These are phyloP conservation scores for Alcis repandata DNA, from an alignment of 2,888 invertebrate species.

Conservation along the genomic window DNA sequence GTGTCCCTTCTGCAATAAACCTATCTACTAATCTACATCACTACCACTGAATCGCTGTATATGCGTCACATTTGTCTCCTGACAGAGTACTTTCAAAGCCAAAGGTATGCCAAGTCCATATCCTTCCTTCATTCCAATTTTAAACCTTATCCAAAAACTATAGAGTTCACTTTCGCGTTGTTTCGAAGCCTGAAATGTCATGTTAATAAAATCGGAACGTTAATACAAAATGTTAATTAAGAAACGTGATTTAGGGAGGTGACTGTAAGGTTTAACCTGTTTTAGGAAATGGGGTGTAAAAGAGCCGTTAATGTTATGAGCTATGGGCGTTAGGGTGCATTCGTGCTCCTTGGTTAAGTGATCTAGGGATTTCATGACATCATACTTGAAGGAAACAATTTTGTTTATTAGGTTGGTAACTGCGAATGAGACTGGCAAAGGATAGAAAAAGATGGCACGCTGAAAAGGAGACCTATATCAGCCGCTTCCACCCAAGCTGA, in stretches of 20 bases:
- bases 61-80: constrained; percentile 70
- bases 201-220: constrained; percentile 67
- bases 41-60: constrained; percentile 56
- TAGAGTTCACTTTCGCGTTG: constrained; percentile 1
- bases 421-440: no score
- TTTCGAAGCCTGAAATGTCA: constrained; percentile 33
- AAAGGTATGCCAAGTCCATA: constrained; percentile 58
- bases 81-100: constrained; percentile 68
- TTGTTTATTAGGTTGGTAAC: no score
- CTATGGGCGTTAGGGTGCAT: constrained; percentile 12
- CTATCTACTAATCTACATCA: constrained; percentile 54
- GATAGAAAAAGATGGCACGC: no score
- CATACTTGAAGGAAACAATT: no score
- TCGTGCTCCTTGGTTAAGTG: not conserved
- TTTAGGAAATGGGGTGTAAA: constrained; percentile 36
- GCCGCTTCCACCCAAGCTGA: no score
- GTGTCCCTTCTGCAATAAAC: constrained; percentile 48
- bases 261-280: constrained; percentile 42
- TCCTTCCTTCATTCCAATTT: constrained; percentile 14
- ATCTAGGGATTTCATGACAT: no score
- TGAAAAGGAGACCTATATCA: no score
- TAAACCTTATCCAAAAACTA: constrained; percentile 19
- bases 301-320: constrained; percentile 36
- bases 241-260: constrained; percentile 60
- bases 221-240: constrained; percentile 67